A percentile compares a stretch with the other conserved stretches of the same genome.
Evolutionary conservation across 64 coral and sea anemone species (phyloP).

Genomic region (Pocillopora verrucosa): DNA sequence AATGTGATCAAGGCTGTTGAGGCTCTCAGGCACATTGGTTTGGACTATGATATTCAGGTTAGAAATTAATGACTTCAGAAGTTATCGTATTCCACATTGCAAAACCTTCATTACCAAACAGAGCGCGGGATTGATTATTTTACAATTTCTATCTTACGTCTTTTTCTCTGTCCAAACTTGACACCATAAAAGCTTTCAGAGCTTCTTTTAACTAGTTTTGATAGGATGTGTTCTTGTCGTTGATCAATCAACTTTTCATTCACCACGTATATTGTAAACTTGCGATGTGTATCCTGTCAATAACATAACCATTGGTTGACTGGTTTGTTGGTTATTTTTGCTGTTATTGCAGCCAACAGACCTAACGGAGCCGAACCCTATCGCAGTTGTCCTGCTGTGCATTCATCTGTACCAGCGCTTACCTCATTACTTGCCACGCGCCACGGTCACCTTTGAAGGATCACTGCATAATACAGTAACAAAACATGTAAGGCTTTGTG

Average conservation of each 20-base stretch:
- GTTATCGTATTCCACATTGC: no score
- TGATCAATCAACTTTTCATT: no score
- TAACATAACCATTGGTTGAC: not conserved
- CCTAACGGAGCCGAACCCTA: conserved; percentile 85
- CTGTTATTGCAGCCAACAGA: conserved; percentile 73
- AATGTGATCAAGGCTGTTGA: conserved; percentile 88
- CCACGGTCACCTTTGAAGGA: conserved; percentile 83
- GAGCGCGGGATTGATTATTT: no score
- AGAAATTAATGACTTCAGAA: not conserved
- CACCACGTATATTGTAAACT: no score
- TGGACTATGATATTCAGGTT: conserved; percentile 97
- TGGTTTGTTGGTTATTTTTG: not conserved
- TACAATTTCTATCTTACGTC: no score
- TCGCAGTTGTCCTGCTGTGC: conserved; percentile 80
- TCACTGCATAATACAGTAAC: conserved; percentile 72
- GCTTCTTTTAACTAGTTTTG: no score
- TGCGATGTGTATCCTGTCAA: no score
- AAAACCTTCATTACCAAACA: no score
- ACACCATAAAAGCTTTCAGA: not conserved
- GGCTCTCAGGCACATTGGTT: conserved; percentile 83
- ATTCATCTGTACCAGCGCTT: conserved; percentile 91
- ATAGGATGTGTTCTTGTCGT: no score
- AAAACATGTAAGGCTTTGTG: conserved; percentile 72
- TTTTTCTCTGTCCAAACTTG: not conserved
- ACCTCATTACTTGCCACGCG: conserved; percentile 89